These are phyloP conservation scores for Mya arenaria DNA, from an alignment of 1,140 invertebrate species.

Conservation along the genomic window DNA sequence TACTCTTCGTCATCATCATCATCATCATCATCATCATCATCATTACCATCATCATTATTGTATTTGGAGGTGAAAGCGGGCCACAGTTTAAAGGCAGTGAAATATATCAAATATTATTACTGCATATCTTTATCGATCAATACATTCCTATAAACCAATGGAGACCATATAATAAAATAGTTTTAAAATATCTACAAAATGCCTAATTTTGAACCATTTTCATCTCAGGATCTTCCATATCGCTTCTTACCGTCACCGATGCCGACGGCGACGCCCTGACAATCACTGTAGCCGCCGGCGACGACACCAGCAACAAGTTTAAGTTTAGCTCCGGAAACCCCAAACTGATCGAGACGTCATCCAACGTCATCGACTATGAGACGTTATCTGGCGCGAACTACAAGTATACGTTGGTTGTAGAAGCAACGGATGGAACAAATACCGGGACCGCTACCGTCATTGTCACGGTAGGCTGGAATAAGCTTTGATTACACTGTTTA, in stretches of 20 bases:
- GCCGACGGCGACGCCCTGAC: background rate
- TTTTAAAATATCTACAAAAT: no score
- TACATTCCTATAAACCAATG: no score
- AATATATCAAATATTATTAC: no score
- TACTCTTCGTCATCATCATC: background rate
- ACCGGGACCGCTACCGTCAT: background rate
- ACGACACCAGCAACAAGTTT: background rate
- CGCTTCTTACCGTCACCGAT: background rate
- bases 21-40: background rate
- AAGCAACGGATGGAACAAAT: background rate
- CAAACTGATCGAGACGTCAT: slow-evolving; percentile 36
- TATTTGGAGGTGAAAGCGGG: no score
- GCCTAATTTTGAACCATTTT: no score
- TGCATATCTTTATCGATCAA: no score
- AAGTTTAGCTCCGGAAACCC: background rate
- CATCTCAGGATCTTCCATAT: no score
- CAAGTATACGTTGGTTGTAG: background rate
- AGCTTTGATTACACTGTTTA: no score
- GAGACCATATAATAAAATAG: no score
- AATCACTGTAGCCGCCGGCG: background rate
- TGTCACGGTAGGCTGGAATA: slow-evolving; percentile 10
- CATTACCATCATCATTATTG: background rate
- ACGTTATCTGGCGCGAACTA: slow-evolving; percentile 7
- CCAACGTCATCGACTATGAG: slow-evolving; percentile 43
- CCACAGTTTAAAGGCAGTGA: no score